Evolutionary conservation across 1,140 invertebrate species (phyloP).

Genomic region (Eriocheir sinensis): DNA sequence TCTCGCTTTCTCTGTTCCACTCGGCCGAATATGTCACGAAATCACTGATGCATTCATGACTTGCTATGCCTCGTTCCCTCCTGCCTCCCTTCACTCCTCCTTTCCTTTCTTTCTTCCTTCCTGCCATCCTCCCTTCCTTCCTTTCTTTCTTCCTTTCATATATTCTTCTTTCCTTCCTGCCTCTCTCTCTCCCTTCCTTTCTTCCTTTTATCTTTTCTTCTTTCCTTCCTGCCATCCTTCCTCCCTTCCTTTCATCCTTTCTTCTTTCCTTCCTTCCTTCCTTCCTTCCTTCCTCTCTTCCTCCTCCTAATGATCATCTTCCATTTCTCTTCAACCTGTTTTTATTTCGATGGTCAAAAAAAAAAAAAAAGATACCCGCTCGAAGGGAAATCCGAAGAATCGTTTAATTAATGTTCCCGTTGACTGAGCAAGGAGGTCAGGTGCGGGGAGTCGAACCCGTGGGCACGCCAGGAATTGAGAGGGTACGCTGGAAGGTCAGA

Average conservation of each 20-base stretch:
- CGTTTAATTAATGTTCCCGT: too few relatives aligned
- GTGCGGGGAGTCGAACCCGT: too few relatives aligned
- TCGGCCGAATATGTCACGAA: not conserved
- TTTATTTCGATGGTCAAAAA: too few relatives aligned
- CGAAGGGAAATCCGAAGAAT: too few relatives aligned
- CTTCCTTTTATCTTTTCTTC: not conserved
- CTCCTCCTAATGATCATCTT: too few relatives aligned
- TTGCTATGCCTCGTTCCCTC: not conserved
- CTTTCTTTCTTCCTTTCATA: not conserved
- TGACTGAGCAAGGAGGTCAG: too few relatives aligned
- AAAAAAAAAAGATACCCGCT: too few relatives aligned
- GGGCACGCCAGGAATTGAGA: too few relatives aligned
- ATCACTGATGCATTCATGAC: not conserved
- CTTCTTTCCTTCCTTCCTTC: not conserved
- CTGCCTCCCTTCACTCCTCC: not conserved
- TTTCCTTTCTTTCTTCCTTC: not conserved
- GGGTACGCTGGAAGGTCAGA: too few relatives aligned
- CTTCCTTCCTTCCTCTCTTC: too few relatives aligned
- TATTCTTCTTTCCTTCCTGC: not conserved
- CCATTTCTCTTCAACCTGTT: too few relatives aligned
- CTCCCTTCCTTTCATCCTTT: not conserved
- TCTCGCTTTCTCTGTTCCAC: constrained; percentile 20
- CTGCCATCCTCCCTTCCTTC: not conserved
- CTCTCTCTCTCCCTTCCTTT: constrained; percentile 22
- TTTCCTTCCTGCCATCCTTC: not conserved